Evolutionary conservation across 1,140 invertebrate species (phyloP).

Genomic region (Drosophila tristis): DNA sequence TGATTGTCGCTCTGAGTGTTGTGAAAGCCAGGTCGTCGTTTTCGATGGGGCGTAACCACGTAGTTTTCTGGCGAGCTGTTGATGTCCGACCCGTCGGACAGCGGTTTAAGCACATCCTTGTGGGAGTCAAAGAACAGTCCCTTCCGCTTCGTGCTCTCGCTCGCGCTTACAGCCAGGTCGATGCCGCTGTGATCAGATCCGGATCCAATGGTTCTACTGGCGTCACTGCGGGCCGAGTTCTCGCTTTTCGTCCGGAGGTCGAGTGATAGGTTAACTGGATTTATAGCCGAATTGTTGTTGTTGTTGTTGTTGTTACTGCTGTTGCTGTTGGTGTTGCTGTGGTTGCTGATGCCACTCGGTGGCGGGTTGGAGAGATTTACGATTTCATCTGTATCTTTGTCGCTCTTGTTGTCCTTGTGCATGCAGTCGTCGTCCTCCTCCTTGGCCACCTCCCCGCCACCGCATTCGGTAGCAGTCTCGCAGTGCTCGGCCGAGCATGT

Average conservation of each 20-base stretch:
- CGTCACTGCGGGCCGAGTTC: slow-evolving; percentile 56
- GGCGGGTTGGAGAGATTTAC: slow-evolving; percentile 75
- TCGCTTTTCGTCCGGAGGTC: slow-evolving; percentile 84
- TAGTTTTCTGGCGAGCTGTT: slow-evolving; percentile 90
- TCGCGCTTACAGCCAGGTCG: slow-evolving; percentile 61
- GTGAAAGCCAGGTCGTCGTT: slow-evolving; percentile 92
- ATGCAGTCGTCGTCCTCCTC: slow-evolving; percentile 58
- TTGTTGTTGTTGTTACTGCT: slow-evolving; percentile 49
- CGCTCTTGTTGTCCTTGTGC: slow-evolving; percentile 72
- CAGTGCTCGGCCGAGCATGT: slow-evolving; percentile 60
- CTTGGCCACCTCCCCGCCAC: slow-evolving; percentile 24
- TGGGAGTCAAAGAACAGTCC: slow-evolving; percentile 87
- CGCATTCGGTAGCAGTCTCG: slow-evolving; percentile 51
- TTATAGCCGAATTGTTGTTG: slow-evolving; percentile 83
- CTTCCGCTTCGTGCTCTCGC: slow-evolving; percentile 87
- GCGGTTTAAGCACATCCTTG: slow-evolving; percentile 86
- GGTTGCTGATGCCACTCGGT: slow-evolving; percentile 55
- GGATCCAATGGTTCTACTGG: slow-evolving; percentile 49
- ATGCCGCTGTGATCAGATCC: slow-evolving; percentile 62
- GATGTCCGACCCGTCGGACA: slow-evolving; percentile 87
- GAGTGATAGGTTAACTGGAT: slow-evolving; percentile 91
- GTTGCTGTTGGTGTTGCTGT: slow-evolving; percentile 44
- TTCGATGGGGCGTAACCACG: slow-evolving; percentile 92
- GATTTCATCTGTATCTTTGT: slow-evolving; percentile 74
- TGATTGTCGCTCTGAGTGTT: slow-evolving; percentile 93